Conservation (phyloP, 1,140 invertebrate species). For the Himalopsyche phryganea region DNA sequence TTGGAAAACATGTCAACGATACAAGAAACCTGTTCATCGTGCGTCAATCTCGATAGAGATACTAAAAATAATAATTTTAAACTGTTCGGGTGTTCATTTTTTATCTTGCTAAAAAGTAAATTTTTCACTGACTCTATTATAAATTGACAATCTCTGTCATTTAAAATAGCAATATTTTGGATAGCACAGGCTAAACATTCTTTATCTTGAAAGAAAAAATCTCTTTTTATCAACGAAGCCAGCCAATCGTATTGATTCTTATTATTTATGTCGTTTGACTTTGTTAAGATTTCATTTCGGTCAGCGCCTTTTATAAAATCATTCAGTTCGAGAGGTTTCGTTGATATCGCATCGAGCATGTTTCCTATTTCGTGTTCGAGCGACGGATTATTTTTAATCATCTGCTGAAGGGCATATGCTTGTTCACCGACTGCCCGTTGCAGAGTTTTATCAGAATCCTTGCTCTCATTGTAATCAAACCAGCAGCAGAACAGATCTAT, state of each 20-base stretch:
- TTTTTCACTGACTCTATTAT: no score
- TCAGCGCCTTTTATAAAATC: constrained; percentile 20
- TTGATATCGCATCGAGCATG: constrained; percentile 16
- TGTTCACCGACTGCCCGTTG: constrained; percentile 23
- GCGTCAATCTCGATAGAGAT: constrained; percentile 1
- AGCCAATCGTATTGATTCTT: constrained; percentile 23
- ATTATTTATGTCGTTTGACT: neutral
- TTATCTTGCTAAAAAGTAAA: constrained; percentile 5
- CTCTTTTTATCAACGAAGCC: constrained; percentile 10
- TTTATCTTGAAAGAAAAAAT: constrained; percentile 24
- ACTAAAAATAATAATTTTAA: constrained; percentile 12
- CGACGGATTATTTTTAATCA: constrained; percentile 13
- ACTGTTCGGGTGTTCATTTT: constrained; percentile 6
- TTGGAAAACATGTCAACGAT: constrained; percentile 10
- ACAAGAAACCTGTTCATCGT: constrained; percentile 3
- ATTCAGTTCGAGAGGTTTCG: constrained; percentile 17
- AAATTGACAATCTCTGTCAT: constrained; percentile 4
- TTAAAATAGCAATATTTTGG: constrained; percentile 8
- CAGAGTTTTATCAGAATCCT: constrained; percentile 16
- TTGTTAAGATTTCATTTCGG: constrained; percentile 12
- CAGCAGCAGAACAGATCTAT: constrained; percentile 25
- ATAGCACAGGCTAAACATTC: constrained; percentile 16
- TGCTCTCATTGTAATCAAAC: constrained; percentile 10
- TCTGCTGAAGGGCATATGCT: constrained; percentile 17
- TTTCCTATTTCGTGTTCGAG: constrained; percentile 21